These are phyloP conservation scores for Stratiolaelaps scimitus DNA, from an alignment of 1,140 invertebrate species.

Conservation along the genomic window DNA sequence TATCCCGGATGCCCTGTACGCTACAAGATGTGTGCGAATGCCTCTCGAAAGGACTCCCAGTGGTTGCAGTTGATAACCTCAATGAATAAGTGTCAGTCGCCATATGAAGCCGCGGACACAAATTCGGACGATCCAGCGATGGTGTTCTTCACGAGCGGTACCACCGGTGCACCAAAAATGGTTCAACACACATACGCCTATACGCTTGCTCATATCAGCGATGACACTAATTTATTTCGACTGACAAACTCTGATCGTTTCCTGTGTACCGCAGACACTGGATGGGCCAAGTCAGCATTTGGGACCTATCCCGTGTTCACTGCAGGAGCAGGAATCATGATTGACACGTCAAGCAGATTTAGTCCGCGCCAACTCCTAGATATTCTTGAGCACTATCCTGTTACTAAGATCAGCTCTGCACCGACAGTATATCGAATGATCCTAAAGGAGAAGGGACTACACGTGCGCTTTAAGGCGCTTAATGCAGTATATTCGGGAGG, in stretches of 20 bases:
- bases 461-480: constrained; percentile 37
- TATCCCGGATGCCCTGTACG: background rate
- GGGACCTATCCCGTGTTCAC: constrained; percentile 43
- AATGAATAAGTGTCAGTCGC: background rate
- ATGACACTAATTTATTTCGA: constrained; percentile 41
- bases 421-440: constrained; percentile 43
- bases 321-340: constrained; percentile 42
- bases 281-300: constrained; percentile 45
- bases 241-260: constrained; percentile 40
- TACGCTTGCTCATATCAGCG: constrained; percentile 41
- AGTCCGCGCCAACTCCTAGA: constrained; percentile 39
- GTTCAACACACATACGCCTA: constrained; percentile 44
- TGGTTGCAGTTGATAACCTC: background rate
- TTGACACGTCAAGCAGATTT: constrained; percentile 40
- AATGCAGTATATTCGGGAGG: constrained; percentile 43
- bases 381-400: constrained; percentile 39
- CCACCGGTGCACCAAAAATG: constrained; percentile 47
- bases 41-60: background rate
- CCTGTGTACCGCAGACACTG: constrained; percentile 46
- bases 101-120: constrained; percentile 33
- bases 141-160: constrained; percentile 47
- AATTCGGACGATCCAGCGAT: constrained; percentile 41
- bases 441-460: constrained; percentile 38
- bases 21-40: background rate
- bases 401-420: constrained; percentile 43